phyloP scores from a whole-genome alignment of 2,113 vertebrate genomes.

The Poicephalus gulielmi region DNA sequence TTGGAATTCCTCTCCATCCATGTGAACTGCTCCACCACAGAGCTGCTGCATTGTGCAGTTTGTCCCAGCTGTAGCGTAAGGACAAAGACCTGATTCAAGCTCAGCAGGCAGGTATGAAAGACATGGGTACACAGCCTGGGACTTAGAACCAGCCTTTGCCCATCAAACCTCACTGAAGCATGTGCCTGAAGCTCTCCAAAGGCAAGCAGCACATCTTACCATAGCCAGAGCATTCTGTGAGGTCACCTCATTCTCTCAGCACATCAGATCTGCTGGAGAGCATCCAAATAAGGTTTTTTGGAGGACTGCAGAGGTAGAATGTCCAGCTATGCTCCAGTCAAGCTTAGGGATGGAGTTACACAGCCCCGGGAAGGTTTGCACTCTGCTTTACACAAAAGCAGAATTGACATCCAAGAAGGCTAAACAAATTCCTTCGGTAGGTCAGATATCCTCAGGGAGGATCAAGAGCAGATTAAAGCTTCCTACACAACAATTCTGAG shows the following conservation, averaged over 20 bases:
- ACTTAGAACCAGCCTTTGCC: background rate
- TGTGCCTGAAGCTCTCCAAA: background rate
- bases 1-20: background rate
- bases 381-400: background rate
- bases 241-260: background rate
- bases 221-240: rapidly evolving
- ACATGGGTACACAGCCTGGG: no score
- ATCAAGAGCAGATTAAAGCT: background rate
- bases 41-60: background rate
- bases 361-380: background rate
- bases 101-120: background rate
- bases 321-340: rapidly evolving
- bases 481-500: background rate
- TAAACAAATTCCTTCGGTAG: background rate
- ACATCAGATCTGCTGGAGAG: background rate
- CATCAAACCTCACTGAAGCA: background rate
- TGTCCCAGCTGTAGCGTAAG: background rate
- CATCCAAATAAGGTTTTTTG: background rate
- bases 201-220: background rate
- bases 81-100: rapidly evolving
- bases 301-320: background rate
- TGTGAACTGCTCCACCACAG: rapidly evolving
- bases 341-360: background rate
- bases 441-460: background rate
- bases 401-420: background rate